These are phyloP conservation scores for Eustalomyia histrio DNA, from an alignment of 2,888 invertebrate species.

Conservation along the genomic window DNA sequence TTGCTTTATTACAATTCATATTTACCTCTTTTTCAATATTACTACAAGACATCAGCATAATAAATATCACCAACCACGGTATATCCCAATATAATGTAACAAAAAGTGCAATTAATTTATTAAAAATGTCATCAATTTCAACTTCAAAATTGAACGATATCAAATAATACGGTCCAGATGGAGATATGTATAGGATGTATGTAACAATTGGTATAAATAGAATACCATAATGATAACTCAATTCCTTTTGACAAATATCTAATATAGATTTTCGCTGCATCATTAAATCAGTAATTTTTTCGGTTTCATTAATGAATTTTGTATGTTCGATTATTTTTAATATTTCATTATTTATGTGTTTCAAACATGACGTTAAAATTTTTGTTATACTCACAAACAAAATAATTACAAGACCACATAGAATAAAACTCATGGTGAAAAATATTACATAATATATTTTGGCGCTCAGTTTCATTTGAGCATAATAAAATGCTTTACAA, in stretches of 20 bases:
- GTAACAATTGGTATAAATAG: conserved; percentile 66
- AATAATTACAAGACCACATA: no score
- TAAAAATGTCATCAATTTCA: background rate
- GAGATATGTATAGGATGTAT: conserved; percentile 65
- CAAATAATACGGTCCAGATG: conserved; percentile 69
- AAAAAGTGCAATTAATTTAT: background rate
- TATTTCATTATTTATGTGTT: no score
- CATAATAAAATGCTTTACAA: no score
- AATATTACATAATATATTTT: no score
- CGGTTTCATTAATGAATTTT: no score
- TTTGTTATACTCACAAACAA: no score
- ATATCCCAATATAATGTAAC: conserved; percentile 63
- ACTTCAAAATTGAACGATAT: conserved; percentile 65
- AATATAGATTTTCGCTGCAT: conserved; percentile 67
- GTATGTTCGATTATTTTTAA: no score
- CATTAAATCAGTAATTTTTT: conserved; percentile 29
- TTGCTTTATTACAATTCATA: background rate
- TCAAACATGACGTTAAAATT: no score
- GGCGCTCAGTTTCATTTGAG: no score
- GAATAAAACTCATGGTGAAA: no score
- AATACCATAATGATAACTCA: conserved; percentile 69
- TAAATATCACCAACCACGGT: conserved; percentile 59
- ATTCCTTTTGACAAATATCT: conserved; percentile 67
- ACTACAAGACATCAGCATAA: conserved; percentile 63
- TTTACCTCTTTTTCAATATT: conserved; percentile 69